Evolutionary conservation across 2,113 vertebrate genomes (phyloP).

Genomic region (Aythya baeri): DNA sequence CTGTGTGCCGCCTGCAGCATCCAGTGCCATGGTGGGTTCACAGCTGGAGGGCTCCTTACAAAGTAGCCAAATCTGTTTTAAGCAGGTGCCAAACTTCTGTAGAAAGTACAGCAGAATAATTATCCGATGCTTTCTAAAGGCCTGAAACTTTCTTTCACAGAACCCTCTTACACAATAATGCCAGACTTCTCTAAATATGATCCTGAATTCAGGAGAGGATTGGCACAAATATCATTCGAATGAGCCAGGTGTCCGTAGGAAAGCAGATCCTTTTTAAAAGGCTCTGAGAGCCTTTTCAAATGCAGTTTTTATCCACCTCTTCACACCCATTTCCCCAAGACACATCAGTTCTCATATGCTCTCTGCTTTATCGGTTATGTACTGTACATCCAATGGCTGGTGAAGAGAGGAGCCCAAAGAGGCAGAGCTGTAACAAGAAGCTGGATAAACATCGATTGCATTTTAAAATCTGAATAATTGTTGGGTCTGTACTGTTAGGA

Average conservation of each 20-base stretch:
- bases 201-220: background rate
- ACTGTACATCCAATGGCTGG: background rate
- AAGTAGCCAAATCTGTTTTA: background rate
- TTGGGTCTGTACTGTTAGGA: slow-evolving; percentile 29
- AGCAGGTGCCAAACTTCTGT: background rate
- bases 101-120: background rate
- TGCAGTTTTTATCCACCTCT: background rate
- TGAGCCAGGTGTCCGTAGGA: background rate
- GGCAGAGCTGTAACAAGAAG: slow-evolving; percentile 17
- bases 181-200: background rate
- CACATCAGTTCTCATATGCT: background rate
- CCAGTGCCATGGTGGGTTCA: background rate
- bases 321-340: background rate
- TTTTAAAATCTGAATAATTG: slow-evolving; percentile 62
- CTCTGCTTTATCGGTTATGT: background rate
- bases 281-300: background rate
- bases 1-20: background rate
- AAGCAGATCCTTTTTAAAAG: background rate
- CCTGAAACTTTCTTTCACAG: background rate
- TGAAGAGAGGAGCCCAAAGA: slow-evolving; percentile 9
- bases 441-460: slow-evolving; percentile 36
- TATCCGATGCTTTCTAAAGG: background rate
- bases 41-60: background rate
- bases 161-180: background rate
- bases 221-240: background rate